Conservation (phyloP, 2,888 invertebrate species). For the Tridacna gigas region DNA sequence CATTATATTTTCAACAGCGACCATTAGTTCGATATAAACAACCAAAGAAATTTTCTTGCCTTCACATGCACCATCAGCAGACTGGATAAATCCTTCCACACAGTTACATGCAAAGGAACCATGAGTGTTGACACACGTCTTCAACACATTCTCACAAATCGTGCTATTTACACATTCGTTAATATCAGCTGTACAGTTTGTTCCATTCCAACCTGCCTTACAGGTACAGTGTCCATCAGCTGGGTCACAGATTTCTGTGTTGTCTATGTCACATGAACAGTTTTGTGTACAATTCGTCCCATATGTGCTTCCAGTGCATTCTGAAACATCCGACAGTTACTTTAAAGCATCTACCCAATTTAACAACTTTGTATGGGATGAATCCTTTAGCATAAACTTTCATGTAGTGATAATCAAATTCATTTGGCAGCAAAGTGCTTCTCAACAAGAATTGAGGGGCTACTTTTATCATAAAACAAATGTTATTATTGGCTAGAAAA, state of each 20-base stretch:
- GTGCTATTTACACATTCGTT: conserved; percentile 55
- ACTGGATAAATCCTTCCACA: conserved; percentile 47
- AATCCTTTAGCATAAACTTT: not conserved
- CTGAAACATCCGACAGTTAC: conserved; percentile 26
- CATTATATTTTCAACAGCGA: too few relatives aligned
- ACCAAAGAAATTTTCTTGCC: too few relatives aligned
- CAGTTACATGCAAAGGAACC: conserved; percentile 63
- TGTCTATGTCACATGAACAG: conserved; percentile 57
- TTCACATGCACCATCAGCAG: not conserved
- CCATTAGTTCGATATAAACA: too few relatives aligned
- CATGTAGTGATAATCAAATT: not conserved
- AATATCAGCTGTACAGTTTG: conserved; percentile 56
- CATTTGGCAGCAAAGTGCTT: not conserved
- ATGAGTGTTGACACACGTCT: conserved; percentile 55
- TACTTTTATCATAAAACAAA: too few relatives aligned
- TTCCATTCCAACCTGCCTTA: conserved; percentile 59
- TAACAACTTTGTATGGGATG: not conserved
- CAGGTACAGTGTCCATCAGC: conserved; percentile 61
- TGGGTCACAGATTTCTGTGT: conserved; percentile 49
- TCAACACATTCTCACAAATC: conserved; percentile 44
- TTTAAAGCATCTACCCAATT: not conserved
- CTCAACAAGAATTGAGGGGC: too few relatives aligned
- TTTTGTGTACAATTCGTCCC: conserved; percentile 57
- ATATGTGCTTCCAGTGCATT: conserved; percentile 53
- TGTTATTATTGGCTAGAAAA: too few relatives aligned